Conservation (phyloP, 2,888 invertebrate species). For the Bombylius discolor region DNA sequence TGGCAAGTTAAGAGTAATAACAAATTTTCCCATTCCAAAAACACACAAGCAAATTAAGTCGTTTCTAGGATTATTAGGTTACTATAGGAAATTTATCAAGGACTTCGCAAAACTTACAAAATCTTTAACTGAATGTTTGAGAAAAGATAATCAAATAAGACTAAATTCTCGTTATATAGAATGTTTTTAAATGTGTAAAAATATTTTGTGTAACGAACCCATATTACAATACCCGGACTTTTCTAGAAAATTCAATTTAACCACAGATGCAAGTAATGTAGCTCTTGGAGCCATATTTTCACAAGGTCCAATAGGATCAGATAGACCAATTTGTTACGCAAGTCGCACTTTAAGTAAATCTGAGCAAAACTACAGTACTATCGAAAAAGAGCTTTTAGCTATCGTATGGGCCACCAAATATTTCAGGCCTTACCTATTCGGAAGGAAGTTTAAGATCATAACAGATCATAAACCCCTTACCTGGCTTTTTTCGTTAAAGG, state of each 20-base stretch:
- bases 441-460: conserved; percentile 17
- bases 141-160: not conserved
- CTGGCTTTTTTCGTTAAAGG: not conserved
- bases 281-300: conserved; percentile 19
- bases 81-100: not conserved
- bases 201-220: not conserved
- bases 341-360: conserved; percentile 16
- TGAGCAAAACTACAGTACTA: conserved; percentile 17
- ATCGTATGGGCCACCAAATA: conserved; percentile 17
- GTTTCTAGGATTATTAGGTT: not conserved
- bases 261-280: conserved; percentile 13
- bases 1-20: too few relatives aligned
- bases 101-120: not conserved
- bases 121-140: not conserved
- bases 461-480: conserved; percentile 22
- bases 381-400: conserved; percentile 18
- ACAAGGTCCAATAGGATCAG: conserved; percentile 12
- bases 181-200: not conserved
- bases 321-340: conserved; percentile 20
- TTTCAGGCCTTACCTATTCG: conserved; percentile 21
- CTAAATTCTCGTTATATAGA: not conserved
- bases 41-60: not conserved
- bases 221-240: conserved; percentile 1
- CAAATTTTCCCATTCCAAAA: too few relatives aligned
- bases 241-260: not conserved